A percentile compares a stretch with the other conserved stretches of the same genome.
Conservation (phyloP, 1,140 invertebrate species). For the Bombus sibiricus region DNA sequence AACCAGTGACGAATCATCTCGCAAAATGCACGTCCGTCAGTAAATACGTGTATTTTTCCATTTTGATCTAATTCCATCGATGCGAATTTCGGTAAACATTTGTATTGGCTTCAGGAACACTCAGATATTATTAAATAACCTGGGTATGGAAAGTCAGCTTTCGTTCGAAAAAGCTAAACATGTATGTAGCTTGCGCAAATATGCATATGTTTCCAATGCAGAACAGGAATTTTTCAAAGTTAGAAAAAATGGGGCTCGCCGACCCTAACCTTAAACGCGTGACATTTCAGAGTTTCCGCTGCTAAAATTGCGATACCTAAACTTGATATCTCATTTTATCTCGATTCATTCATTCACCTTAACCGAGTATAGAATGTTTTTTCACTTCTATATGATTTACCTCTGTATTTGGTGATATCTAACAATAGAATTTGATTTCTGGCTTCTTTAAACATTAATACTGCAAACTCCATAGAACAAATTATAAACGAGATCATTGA, state of each 20-base stretch:
- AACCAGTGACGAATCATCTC: background rate
- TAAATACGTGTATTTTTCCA: background rate
- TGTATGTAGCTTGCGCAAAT: background rate
- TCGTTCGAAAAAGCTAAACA: background rate
- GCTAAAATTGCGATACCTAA: background rate
- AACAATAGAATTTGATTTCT: too few species aligned
- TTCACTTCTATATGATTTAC: too few species aligned
- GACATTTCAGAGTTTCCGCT: background rate
- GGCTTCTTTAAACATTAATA: too few species aligned
- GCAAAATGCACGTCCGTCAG: too few species aligned
- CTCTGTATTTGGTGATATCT: too few species aligned
- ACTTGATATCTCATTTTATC: too few species aligned
- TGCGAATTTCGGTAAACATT: background rate
- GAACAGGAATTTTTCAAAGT: background rate
- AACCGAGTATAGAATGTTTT: too few species aligned
- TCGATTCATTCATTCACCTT: too few species aligned
- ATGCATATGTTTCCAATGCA: background rate
- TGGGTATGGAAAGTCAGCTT: background rate
- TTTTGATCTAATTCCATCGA: background rate
- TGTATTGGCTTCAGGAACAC: background rate
- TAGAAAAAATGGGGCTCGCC: background rate
- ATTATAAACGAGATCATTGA: too few species aligned
- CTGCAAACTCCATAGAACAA: too few species aligned
- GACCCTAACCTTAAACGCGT: background rate
- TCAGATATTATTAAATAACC: conserved; percentile 2